Evolutionary conservation across 1,140 invertebrate genomes (phyloP), one percentile per base, ranked within the genome.

Genomic region (Carposina sasakii): DNA sequence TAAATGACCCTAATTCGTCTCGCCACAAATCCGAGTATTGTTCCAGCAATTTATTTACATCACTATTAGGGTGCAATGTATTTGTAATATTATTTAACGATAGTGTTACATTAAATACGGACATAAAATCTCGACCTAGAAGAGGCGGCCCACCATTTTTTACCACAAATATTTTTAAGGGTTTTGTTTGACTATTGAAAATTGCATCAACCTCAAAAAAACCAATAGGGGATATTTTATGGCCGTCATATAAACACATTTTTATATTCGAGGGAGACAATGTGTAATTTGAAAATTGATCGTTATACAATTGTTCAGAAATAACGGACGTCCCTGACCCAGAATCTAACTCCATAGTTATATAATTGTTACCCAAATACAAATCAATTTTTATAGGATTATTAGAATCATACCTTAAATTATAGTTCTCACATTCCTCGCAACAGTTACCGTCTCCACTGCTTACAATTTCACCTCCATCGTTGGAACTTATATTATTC

Each of bases 111-210:
- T 57, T 45, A 49, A 67, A 67, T n/a, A 31, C 16, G 19, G 26
- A 37, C 48, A 69, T 63, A 31, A 66, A 63, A 62, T 69, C 63
- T 12, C 67, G 39, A 0, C 63, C 65, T 13, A 65, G 24, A 13
- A 69, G 39, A 0, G 67, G 56, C 0, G 60, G 58, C 0, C 59
- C 54, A 5, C 48, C 48, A 13, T 57, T 47, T 19, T 43, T 43
- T 2, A 59, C 31, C 8, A 39, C 36, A 39, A 21, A 39, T 8
- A 39, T 2, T 21, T 39, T 22, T 21, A 39, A 39, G 2, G 3
- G 8, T n/a, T 39, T 21, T 39, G 9, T 22, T 9, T 9, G 6
- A 20, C 22, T 39, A 12, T 21, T 21, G 22, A 21, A 39, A 21
- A 3, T 12, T 13, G 12, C 10, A 1, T 20, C 13, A 20, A 13